Evolutionary conservation across 2,888 invertebrate genomes (phyloP).

Genomic region (Flexamia atlantica): DNA sequence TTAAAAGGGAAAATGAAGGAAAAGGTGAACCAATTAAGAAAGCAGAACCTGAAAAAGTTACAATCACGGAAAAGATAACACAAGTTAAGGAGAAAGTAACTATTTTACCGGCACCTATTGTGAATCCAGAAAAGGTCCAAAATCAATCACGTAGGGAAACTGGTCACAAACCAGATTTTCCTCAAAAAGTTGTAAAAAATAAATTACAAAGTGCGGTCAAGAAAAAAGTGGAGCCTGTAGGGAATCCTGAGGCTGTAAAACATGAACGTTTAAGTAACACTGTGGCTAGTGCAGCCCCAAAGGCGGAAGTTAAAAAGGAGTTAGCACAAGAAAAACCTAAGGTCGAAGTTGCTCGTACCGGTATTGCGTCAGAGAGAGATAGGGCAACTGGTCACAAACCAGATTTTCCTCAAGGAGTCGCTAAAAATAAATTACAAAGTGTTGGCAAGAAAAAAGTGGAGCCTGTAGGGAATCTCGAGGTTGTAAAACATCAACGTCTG

Average conservation of each 20-base stretch:
- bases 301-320: background rate
- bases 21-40: no score
- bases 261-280: background rate
- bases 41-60: no score
- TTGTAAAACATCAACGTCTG: background rate
- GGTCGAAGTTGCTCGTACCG: background rate
- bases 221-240: background rate
- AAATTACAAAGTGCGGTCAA: no score
- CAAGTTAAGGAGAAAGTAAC: background rate
- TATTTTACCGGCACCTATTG: no score
- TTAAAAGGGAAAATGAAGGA: no score
- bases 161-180: no score
- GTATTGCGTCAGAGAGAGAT: background rate
- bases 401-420: no score
- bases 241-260: background rate
- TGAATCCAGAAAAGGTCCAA: background rate
- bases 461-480: background rate
- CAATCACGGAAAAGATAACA: background rate
- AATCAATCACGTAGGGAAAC: background rate
- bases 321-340: background rate
- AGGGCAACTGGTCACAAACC: no score
- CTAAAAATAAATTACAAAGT: no score
- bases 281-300: background rate
- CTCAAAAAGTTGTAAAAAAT: no score
- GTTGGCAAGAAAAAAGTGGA: background rate